These are phyloP conservation scores for Dendrocincla fuliginosa DNA, from an alignment of 2,797 vertebrate genomes.

Conservation along the genomic window DNA sequence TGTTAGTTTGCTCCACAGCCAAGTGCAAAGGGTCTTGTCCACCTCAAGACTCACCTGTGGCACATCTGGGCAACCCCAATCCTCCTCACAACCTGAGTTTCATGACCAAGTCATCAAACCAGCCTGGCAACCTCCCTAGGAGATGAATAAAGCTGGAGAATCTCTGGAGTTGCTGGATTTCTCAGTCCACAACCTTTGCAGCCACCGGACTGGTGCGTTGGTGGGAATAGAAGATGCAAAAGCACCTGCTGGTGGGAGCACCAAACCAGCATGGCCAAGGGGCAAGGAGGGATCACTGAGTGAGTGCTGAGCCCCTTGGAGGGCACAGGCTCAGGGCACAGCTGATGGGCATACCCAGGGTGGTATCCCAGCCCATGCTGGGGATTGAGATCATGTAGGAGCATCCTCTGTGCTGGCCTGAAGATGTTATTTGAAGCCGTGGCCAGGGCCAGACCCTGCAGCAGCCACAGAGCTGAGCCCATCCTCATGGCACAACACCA, in stretches of 20 bases:
- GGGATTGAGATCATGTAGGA: background rate
- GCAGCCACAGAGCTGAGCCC: background rate
- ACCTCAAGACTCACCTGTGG: background rate
- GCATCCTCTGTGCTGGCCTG: background rate
- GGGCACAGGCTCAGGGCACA: background rate
- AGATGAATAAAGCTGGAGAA: background rate
- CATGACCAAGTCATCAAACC: background rate
- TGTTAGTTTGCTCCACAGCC: background rate
- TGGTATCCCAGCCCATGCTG: background rate
- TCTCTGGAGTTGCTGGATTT: background rate
- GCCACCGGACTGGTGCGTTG: background rate
- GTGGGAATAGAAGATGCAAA: background rate
- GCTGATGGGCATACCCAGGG: background rate
- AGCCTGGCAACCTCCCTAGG: background rate
- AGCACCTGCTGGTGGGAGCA: background rate
- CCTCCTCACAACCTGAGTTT: background rate
- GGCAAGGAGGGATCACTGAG: background rate
- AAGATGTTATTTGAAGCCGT: background rate
- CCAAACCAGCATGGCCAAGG: background rate
- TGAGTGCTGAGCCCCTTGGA: accelerated
- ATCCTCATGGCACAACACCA: background rate
- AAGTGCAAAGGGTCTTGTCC: background rate
- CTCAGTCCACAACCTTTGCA: background rate
- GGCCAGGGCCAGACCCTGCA: background rate
- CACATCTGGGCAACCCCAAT: background rate